Evolutionary conservation across 2,888 invertebrate species (phyloP).

Genomic region (Heptascelio sp.): DNA sequence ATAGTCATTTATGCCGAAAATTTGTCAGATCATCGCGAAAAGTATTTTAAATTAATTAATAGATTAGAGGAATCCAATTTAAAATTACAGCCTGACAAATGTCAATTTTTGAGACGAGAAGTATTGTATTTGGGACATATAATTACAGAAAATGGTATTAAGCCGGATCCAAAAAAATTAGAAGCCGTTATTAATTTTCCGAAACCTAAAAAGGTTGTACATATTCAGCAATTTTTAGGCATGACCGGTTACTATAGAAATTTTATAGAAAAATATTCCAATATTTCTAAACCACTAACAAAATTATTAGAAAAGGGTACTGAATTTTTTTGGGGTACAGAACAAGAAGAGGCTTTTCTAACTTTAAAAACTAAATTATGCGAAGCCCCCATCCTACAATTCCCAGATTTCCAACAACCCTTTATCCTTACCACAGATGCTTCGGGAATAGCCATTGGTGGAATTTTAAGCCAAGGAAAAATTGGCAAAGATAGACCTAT

Average conservation of each 20-base stretch:
- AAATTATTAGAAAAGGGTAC: neutral
- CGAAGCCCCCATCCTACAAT: constrained; percentile 53
- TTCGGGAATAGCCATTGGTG: constrained; percentile 44
- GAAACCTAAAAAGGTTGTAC: constrained; percentile 16
- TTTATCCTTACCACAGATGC: constrained; percentile 61
- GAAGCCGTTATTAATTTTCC: constrained; percentile 13
- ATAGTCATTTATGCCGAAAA: constrained; percentile 1
- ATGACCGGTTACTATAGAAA: constrained; percentile 2
- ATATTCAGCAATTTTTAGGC: constrained; percentile 4
- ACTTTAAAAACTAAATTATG: constrained; percentile 40
- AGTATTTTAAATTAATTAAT: neutral
- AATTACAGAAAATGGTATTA: neutral
- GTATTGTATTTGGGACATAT: constrained; percentile 20
- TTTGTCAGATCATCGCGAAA: neutral
- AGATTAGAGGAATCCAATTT: constrained; percentile 1
- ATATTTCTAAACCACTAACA: neutral
- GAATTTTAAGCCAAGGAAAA: constrained; percentile 57
- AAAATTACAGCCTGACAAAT: constrained; percentile 15
- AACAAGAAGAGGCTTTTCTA: constrained; percentile 11
- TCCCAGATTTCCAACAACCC: constrained; percentile 48
- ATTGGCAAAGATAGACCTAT: constrained; percentile 1
- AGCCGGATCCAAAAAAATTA: constrained; percentile 4
- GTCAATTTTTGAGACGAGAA: constrained; percentile 12
- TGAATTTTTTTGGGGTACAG: neutral
- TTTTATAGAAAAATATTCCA: constrained; percentile 2